Evolutionary conservation across 2,113 vertebrate species (phyloP).

Genomic region (Salvator merianae): DNA sequence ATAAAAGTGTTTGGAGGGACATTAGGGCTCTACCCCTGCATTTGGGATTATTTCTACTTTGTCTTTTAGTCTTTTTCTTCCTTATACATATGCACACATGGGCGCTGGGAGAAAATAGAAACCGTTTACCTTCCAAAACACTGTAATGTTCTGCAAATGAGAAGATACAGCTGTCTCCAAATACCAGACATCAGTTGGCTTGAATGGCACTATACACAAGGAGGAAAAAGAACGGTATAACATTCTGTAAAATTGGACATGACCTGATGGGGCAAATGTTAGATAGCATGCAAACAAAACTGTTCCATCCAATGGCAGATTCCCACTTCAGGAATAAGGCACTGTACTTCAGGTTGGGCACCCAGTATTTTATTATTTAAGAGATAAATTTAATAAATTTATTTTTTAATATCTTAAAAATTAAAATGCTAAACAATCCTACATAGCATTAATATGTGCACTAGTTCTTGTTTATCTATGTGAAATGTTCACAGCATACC

Average conservation of each 20-base stretch:
- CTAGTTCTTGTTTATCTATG: not conserved
- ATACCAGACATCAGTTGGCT: conserved; percentile 73
- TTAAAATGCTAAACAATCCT: not conserved
- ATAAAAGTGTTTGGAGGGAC: not conserved
- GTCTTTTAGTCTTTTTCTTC: not conserved
- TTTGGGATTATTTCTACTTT: not conserved
- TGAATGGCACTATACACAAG: conserved; percentile 56
- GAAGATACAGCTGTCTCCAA: conserved; percentile 22
- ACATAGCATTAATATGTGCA: not conserved
- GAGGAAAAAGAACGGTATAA: not conserved
- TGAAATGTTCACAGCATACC: not conserved
- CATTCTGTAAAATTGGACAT: not conserved
- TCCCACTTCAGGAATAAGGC: not conserved
- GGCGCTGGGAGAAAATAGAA: not conserved
- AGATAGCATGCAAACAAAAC: not conserved
- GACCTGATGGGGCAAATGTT: rapidly evolving
- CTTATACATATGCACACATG: rapidly evolving
- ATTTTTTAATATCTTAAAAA: too few relatives aligned
- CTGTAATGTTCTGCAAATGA: conserved; percentile 56
- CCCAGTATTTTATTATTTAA: not conserved
- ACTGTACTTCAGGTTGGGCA: not conserved
- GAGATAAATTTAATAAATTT: too few relatives aligned
- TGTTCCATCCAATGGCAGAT: not conserved
- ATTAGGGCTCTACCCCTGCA: not conserved
- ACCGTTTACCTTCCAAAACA: conserved; percentile 79